These are phyloP conservation scores for Chionodraco myersi DNA, from an alignment of 2,113 vertebrate genomes.

Conservation along the genomic window DNA sequence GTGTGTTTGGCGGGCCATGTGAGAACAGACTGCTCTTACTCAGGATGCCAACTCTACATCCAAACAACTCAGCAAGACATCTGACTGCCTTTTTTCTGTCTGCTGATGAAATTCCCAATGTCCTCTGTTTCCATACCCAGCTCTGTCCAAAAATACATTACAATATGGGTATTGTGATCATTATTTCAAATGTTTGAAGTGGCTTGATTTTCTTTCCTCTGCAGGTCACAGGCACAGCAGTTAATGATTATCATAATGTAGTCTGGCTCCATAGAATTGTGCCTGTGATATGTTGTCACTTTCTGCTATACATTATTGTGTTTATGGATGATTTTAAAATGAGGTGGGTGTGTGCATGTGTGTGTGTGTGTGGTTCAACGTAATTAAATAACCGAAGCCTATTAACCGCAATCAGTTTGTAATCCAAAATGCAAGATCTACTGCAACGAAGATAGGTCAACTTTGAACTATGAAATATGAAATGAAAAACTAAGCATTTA, in stretches of 20 bases:
- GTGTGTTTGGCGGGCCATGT: slow-evolving; percentile 74
- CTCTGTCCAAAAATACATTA: slow-evolving; percentile 63
- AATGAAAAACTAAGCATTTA: slow-evolving; percentile 41
- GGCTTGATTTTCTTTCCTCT: slow-evolving; percentile 49
- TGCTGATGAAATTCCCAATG: slow-evolving; percentile 62
- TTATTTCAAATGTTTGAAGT: slow-evolving; percentile 70
- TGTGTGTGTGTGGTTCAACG: background rate
- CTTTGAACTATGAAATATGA: slow-evolving; percentile 50
- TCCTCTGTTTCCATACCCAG: slow-evolving; percentile 51
- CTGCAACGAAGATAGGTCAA: slow-evolving; percentile 67
- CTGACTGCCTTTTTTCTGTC: slow-evolving; percentile 67
- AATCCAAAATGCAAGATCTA: slow-evolving; percentile 64
- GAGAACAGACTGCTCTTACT: slow-evolving; percentile 82
- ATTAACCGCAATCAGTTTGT: slow-evolving; percentile 66
- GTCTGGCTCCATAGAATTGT: slow-evolving; percentile 54
- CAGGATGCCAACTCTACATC: slow-evolving; percentile 80
- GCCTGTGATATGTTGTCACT: slow-evolving; percentile 67
- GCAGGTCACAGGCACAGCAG: slow-evolving; percentile 55
- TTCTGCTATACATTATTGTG: slow-evolving; percentile 45
- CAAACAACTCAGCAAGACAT: slow-evolving; percentile 81
- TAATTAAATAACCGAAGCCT: slow-evolving; percentile 69
- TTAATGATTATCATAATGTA: slow-evolving; percentile 63
- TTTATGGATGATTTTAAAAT: slow-evolving; percentile 59
- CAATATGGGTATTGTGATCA: slow-evolving; percentile 71
- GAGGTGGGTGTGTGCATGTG: slow-evolving; percentile 11